Base-by-base conservation (phyloP, 2,888 invertebrate species). In the Balanococcus diminutus region DNA sequence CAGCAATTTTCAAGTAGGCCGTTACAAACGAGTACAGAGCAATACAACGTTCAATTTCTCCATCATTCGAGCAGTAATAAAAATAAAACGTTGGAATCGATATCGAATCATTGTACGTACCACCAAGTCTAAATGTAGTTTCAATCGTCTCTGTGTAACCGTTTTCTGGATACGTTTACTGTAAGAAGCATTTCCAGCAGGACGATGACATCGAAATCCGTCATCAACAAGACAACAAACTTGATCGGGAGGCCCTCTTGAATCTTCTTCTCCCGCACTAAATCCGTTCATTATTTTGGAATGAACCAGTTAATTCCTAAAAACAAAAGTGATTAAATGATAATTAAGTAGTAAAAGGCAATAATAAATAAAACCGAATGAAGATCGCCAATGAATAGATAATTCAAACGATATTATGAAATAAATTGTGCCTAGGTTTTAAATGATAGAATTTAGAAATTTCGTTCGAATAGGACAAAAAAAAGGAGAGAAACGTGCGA, bases 101-200 rank as follows among this genome's bases (percentile, higher is more conserved):
- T n/a, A n/a, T n/a, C n/a, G n/a, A n/a, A n/a, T n/a, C n/a, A 75
- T 16, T 82, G 16, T 22, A 90, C 92, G 91, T 90, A 95, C 95
- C 89, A 92, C 92, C 88, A 92, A 93, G 91, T 98, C 98, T 88
- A 96, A 94, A 90, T 94, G 94, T 67, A 98, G 93, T 90, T 96
- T 96, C 67, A 98, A 93, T 89, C 96, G 94, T 89, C 96, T 93
- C 89, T 97, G 97, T 84, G 96, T 95, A 46, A 98, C 98, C 86
- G 96, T 98, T 90, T 98, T 98, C 91, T 98, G 98, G 89, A 98
- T 97, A 88, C 98, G 93, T 90, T 98, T 98, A 91, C 96, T 98
- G 91, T 98, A 98, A 79, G 97, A 96, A 88, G 98, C 98, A 92
- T 97, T 96, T 88, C 97, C 96, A 88, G 97, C 98, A 86, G 94